These are phyloP conservation scores for Acanthosepion lycidas DNA, from an alignment of 2,888 invertebrate species.

Conservation along the genomic window DNA sequence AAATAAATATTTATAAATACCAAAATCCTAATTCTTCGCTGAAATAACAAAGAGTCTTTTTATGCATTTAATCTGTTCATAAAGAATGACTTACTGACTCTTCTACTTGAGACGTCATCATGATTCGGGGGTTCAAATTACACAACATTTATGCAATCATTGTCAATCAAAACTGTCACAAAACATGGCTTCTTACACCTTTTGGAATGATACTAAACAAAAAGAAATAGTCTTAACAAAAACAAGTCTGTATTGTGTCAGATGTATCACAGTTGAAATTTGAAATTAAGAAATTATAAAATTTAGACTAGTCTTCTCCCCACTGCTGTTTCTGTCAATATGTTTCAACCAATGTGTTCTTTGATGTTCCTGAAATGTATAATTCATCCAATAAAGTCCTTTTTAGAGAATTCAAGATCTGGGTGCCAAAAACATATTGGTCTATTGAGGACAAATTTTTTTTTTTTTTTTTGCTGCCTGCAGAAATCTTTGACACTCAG, in stretches of 20 bases:
- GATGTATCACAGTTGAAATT: slow-evolving; percentile 12
- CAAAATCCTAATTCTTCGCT: neutral
- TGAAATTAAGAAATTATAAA: neutral
- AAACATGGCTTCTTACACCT: neutral
- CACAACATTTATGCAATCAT: neutral
- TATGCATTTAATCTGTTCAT: too few relatives aligned
- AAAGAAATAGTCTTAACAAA: neutral
- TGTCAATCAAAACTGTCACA: neutral
- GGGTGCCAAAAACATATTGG: neutral
- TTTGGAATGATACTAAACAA: neutral
- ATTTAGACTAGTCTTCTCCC: neutral
- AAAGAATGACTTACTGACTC: too few relatives aligned
- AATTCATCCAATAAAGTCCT: neutral
- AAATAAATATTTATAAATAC: neutral
- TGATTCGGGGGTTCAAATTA: neutral
- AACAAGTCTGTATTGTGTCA: neutral
- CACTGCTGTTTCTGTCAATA: neutral
- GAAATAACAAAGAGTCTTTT: neutral
- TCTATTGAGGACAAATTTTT: neutral
- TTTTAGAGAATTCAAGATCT: neutral
- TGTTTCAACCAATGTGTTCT: neutral
- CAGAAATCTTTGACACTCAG: neutral
- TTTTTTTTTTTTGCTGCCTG: neutral
- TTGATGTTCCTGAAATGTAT: neutral
- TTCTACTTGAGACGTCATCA: too few relatives aligned